Base-by-base conservation (phyloP, 2,797 vertebrate genomes). In the Pyrocephalus nanus region DNA sequence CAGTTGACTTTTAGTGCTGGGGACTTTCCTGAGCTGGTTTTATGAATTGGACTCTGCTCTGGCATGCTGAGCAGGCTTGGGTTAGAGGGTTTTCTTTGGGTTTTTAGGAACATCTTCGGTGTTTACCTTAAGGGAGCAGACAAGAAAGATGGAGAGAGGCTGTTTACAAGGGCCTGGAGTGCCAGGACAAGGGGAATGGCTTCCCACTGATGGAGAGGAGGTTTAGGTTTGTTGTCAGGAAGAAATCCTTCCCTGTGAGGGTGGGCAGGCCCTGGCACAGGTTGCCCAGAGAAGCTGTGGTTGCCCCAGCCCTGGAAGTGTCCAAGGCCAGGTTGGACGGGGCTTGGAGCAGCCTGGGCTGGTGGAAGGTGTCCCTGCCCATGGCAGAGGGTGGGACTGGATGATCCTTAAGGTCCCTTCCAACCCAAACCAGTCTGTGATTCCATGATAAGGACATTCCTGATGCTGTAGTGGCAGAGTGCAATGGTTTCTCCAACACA, bases 381-480 rank as follows among this genome's bases (percentile, higher is more conserved):
- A 1, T 42, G n/a, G 45, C 65, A 47, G 1, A 29, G 26, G 4
- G 1, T 53, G 38, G 6, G 3, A 34, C 16, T 42, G 18, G 27
- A 2, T 32, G 51, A 20, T 17, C 12, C 53, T 60, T 72, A 12
- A 72, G 34, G 22, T 47, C 6, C 18, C 10, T 60, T 36, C 22
- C 73, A 40, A 5, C 25, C 45, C 40, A 42, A 25, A 25, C 18
- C 40, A 27, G 34, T 34, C 15, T n/a, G 12, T 58, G 21, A 16
- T 27, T 53, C 18, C 40, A 0, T 40, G 26, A 8, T 27, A 1
- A 3, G 32, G 34, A 1, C 0, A 0, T 32, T 27, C 25, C 40
- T 45, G 55, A 2, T 26, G 34, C 22, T 55, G 30, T 32, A 16
- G 42, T 40, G 79, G 18, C 58, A 69, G 66, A 32, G 3, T 7